phyloP scores from a whole-genome alignment of 1,140 invertebrate species.

The Sycophila sp. region DNA sequence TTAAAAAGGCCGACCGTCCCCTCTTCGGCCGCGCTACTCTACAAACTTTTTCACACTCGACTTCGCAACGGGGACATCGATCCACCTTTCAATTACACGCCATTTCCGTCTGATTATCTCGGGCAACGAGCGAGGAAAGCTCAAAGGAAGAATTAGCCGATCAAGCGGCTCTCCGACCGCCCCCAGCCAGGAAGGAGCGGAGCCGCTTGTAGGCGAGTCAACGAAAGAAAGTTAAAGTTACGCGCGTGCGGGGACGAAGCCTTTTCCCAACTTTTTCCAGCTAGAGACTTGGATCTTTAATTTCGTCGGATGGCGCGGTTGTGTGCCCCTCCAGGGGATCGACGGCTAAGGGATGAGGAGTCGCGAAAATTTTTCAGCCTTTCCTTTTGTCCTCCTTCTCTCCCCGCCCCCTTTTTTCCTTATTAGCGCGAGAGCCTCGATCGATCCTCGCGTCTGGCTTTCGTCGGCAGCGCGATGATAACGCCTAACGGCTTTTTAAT shows the following conservation, averaged over 20 bases:
- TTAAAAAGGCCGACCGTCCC: background rate
- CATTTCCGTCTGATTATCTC: constrained; percentile 14
- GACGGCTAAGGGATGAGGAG: too few relatives aligned
- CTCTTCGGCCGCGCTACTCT: background rate
- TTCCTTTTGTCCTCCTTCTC: too few relatives aligned
- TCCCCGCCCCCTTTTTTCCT: too few relatives aligned
- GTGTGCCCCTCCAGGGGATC: too few relatives aligned
- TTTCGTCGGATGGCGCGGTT: too few relatives aligned
- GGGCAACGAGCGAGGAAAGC: constrained; percentile 8
- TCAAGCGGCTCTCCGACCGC: constrained; percentile 9
- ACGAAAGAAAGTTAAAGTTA: background rate
- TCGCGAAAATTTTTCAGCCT: too few relatives aligned
- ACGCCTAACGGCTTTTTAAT: background rate
- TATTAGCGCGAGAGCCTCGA: too few relatives aligned
- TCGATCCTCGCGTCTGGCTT: too few relatives aligned
- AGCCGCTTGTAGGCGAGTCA: too few relatives aligned
- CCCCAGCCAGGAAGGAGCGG: too few relatives aligned
- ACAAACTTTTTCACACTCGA: constrained; percentile 20
- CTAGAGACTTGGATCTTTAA: too few relatives aligned
- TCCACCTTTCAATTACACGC: constrained; percentile 31
- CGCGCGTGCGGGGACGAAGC: background rate
- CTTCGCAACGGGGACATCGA: constrained; percentile 41
- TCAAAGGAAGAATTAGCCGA: constrained; percentile 15
- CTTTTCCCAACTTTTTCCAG: too few relatives aligned
- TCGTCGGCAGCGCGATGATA: background rate